These are phyloP conservation scores for Numida meleagris DNA, from an alignment of 2,113 vertebrate genomes.

Conservation along the genomic window DNA sequence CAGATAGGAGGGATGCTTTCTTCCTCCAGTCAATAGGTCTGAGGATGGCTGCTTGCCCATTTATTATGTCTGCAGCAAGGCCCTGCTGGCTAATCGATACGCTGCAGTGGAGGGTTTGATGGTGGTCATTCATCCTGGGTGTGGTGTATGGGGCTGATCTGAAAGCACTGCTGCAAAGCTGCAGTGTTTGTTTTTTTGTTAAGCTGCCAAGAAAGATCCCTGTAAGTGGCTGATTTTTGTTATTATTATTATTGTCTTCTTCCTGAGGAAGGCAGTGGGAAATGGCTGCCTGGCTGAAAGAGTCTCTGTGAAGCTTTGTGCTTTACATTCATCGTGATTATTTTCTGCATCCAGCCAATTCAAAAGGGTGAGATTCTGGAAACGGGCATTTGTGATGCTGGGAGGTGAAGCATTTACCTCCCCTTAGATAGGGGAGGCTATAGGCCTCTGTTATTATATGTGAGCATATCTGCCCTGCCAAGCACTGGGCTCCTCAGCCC, in stretches of 20 bases:
- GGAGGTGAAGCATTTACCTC: neutral
- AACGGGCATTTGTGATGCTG: neutral
- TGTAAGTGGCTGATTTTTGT: neutral
- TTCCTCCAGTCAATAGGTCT: neutral
- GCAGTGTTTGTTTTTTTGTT: neutral
- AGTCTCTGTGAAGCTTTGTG: neutral
- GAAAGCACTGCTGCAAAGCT: neutral
- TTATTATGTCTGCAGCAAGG: neutral
- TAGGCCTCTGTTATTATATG: neutral
- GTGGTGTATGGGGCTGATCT: neutral
- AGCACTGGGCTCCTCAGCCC: neutral
- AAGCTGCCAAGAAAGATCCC: neutral
- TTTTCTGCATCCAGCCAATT: neutral
- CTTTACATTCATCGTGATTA: rapidly evolving
- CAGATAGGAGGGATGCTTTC: neutral
- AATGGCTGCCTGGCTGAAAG: constrained; percentile 10
- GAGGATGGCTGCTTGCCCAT: neutral
- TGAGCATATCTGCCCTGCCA: neutral
- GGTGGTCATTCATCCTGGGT: neutral
- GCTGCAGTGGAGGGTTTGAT: neutral
- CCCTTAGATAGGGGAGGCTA: neutral
- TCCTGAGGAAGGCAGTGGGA: neutral
- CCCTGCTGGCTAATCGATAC: neutral
- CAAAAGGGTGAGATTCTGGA: neutral
- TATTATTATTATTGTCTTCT: neutral